Evolutionary conservation across 2,113 vertebrate genomes (phyloP).

Genomic region (Anolis carolinensis): DNA sequence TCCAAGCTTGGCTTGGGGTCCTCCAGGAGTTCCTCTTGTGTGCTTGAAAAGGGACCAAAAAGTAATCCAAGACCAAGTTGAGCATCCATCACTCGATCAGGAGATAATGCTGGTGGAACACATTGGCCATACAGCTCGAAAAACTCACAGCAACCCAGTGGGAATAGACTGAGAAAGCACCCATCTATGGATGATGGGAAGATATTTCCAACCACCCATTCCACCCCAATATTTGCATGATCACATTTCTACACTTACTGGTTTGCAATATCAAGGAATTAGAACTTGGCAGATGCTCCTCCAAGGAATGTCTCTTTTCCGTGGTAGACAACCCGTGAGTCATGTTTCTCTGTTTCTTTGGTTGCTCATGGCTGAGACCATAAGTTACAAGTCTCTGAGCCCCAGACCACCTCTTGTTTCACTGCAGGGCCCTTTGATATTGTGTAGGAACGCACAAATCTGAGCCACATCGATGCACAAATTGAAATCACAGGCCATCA

Average conservation of each 20-base stretch:
- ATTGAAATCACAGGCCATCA: background rate
- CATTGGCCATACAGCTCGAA: too few species aligned
- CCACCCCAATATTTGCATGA: background rate
- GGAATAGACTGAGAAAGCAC: background rate
- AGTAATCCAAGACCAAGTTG: too few species aligned
- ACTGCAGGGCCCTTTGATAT: constrained; percentile 20
- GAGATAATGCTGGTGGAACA: too few species aligned
- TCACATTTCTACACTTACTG: background rate
- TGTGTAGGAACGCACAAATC: constrained; percentile 35
- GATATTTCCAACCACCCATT: background rate
- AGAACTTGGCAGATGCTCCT: background rate
- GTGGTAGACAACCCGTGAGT: background rate
- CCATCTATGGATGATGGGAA: background rate
- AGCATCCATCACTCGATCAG: background rate
- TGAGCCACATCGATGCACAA: background rate
- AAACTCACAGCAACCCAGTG: background rate
- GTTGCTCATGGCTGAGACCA: background rate
- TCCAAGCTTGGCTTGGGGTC: too few species aligned
- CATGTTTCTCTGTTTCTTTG: background rate
- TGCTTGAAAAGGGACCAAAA: too few species aligned
- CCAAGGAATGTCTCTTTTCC: background rate
- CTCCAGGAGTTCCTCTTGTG: too few species aligned
- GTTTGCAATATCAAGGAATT: background rate
- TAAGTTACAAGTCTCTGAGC: constrained; percentile 2
- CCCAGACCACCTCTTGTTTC: background rate